Conservation (phyloP, 2,797 vertebrate species). For the Helostoma temminkii region DNA sequence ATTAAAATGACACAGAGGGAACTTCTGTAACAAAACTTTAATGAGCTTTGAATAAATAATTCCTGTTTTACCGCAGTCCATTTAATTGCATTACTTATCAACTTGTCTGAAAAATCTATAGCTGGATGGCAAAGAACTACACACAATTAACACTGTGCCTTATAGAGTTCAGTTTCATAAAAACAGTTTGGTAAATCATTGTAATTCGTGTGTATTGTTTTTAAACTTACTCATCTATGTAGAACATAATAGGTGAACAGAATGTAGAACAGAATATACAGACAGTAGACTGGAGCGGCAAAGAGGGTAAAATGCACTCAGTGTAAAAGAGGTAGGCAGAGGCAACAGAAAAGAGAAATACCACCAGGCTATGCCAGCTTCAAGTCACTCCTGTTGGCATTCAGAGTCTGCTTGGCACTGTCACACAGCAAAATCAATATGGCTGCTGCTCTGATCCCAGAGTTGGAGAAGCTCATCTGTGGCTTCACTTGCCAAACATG, state of each 20-base stretch:
- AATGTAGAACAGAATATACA: conserved; percentile 11
- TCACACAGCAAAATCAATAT: conserved; percentile 75
- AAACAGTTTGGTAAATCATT: conserved; percentile 35
- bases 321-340: conserved; percentile 29
- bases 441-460: conserved; percentile 53
- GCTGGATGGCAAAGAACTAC: conserved; percentile 19
- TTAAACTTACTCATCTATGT: conserved; percentile 25
- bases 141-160: conserved; percentile 31
- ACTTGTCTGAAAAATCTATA: conserved; percentile 59
- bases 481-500: conserved; percentile 54
- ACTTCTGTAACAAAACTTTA: conserved; percentile 35
- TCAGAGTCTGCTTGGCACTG: conserved; percentile 54
- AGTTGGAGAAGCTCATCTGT: conserved; percentile 51
- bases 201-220: conserved; percentile 37
- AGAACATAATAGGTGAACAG: conserved; percentile 8
- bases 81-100: conserved; percentile 69
- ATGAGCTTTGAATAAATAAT: conserved; percentile 70
- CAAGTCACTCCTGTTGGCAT: conserved; percentile 52
- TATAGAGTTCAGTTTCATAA: conserved; percentile 30
- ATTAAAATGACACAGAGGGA: conserved; percentile 38
- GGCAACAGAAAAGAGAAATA: conserved; percentile 13
- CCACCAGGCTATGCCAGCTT: conserved; percentile 45
- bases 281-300: conserved; percentile 8
- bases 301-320: conserved; percentile 24
- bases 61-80: conserved; percentile 46